Evolutionary conservation across 2,797 vertebrate genomes (phyloP).

Genomic region (Coregonus suidteri): DNA sequence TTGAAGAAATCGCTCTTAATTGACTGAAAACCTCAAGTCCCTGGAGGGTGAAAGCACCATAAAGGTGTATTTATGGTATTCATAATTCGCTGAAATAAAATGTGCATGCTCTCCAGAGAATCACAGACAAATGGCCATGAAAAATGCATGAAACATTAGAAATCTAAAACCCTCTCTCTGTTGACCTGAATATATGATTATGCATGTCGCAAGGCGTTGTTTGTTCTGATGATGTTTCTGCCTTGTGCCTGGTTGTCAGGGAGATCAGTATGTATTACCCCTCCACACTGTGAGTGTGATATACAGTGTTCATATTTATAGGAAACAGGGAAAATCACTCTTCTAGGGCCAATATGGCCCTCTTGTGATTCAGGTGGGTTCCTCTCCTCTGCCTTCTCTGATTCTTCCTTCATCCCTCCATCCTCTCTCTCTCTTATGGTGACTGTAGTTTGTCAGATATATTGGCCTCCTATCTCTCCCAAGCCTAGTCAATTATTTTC

Average conservation of each 20-base stretch:
- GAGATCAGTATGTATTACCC: background rate
- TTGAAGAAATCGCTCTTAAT: conserved; percentile 58
- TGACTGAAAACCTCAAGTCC: conserved; percentile 61
- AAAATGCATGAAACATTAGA: conserved; percentile 40
- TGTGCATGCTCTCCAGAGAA: conserved; percentile 36
- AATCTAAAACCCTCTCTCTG: conserved; percentile 14
- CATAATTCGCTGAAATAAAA: conserved; percentile 52
- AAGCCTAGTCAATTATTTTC: no score
- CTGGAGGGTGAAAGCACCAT: conserved; percentile 40
- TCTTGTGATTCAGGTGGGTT: no score
- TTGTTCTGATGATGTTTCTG: background rate
- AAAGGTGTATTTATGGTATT: conserved; percentile 59
- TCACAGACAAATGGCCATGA: conserved; percentile 28
- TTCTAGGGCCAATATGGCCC: no score
- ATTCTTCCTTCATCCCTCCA: no score
- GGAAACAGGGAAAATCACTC: no score
- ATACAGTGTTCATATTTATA: no score
- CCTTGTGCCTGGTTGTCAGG: background rate
- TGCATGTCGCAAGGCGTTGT: background rate
- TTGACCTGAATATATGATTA: background rate
- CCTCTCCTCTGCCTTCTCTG: no score
- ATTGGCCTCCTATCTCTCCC: no score
- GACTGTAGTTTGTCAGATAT: no score
- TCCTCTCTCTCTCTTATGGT: no score
- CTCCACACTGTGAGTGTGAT: background rate